Evolutionary conservation across 1,140 invertebrate species (phyloP), one percentile per base, ranked within the genome.

Genomic region (Drosophila ironensis): DNA sequence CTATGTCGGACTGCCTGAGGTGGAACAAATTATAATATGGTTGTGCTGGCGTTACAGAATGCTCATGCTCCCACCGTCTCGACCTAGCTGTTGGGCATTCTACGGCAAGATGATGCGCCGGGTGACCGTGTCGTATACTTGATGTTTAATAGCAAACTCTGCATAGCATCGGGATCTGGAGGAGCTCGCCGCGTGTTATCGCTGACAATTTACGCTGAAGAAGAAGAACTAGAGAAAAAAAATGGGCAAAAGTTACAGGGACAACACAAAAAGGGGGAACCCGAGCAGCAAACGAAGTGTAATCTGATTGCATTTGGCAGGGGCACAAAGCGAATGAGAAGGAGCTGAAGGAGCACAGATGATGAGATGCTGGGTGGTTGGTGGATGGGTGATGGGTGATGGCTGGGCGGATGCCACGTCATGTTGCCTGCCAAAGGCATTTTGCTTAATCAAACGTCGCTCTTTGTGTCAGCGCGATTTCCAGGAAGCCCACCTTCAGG

Each of bases 251-350:
- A n/a, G n/a, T n/a, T n/a, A n/a, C n/a, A n/a, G n/a, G n/a, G n/a
- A n/a, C n/a, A n/a, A n/a, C n/a, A n/a, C n/a, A n/a, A n/a, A n/a
- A n/a, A n/a, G n/a, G 35, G 33, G 30, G 28, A 53, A 27, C 46
- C 7, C 6, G 28, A 54, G 54, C 27, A 54, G 24, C 66, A 68
- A 82, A 72, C 77, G 57, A 81, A 57, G 52, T 82, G 67, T 76
- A 81, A 82, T 81, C 77, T 82, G 72, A 81, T 82, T 81, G 77
- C 72, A 75, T 77, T 72, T 75, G 72, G 68, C 77, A 82, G 60
- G 72, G 42, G 52, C 72, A 60, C 77, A 72, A 76, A 82, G 72
- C 20, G 42, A 53, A 38, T 54, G 14, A 56, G n/a, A n/a, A n/a
- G n/a, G n/a, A n/a, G n/a, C n/a, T n/a, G n/a, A n/a, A n/a, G n/a